Percentiles rank a stretch among this genome's conserved stretches.
Evolutionary conservation across 2,113 vertebrate genomes (phyloP).

Genomic region (Pterocles burchelli): DNA sequence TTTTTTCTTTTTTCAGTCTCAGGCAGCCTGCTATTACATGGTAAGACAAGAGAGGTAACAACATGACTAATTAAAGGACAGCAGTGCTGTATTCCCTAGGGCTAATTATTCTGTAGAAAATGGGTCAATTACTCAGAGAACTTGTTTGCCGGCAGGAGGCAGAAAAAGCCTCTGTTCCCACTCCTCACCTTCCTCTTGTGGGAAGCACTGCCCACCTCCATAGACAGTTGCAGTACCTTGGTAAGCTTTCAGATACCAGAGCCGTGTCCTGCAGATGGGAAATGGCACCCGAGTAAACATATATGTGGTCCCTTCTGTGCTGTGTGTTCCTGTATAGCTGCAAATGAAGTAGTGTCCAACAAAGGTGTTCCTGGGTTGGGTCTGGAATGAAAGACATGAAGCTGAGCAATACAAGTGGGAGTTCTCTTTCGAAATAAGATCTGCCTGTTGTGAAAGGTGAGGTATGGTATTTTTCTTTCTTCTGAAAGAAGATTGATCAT

Average conservation of each 20-base stretch:
- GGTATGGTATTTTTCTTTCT: not conserved
- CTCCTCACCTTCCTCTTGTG: not conserved
- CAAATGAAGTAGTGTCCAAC: not conserved
- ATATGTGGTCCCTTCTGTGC: not conserved
- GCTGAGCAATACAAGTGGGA: not conserved
- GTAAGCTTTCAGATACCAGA: not conserved
- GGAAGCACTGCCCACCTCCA: not conserved
- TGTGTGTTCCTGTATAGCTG: not conserved
- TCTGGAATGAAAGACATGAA: not conserved
- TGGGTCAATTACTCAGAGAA: conserved; percentile 33
- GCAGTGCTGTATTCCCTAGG: not conserved
- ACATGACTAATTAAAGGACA: conserved; percentile 44
- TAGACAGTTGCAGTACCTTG: not conserved
- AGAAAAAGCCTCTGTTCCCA: not conserved
- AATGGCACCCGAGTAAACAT: not conserved
- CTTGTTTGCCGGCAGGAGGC: conserved; percentile 19
- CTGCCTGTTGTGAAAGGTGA: not conserved
- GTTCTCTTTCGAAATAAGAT: not conserved
- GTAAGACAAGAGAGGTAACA: not conserved
- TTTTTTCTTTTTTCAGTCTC: not conserved
- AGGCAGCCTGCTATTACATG: not conserved
- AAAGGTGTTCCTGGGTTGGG: not conserved
- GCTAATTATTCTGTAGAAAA: conserved; percentile 48
- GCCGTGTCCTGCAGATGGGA: not conserved
- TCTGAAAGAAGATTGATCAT: not conserved